phyloP scores from a whole-genome alignment of 2,797 vertebrate genomes.

The Dicrostonyx torquatus region DNA sequence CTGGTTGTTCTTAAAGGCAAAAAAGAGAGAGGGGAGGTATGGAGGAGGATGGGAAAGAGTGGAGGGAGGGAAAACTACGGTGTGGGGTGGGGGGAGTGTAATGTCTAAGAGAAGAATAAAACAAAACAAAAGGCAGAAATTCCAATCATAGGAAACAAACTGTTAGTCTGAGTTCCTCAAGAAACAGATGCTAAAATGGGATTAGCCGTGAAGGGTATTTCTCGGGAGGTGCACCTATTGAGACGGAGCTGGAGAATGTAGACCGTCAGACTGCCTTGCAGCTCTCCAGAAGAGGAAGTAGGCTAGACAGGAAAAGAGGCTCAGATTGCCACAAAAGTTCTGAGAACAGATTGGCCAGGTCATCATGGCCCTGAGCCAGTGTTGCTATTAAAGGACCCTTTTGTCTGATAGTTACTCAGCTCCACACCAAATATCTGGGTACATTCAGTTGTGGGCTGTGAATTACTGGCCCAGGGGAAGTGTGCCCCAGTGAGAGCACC shows the following conservation, averaged over 20 bases:
- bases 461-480: background rate
- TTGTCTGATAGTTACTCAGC: background rate
- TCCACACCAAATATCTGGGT: accelerated
- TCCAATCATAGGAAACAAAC: background rate
- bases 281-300: background rate
- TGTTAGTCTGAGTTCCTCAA: background rate
- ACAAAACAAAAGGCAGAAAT: background rate
- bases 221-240: background rate
- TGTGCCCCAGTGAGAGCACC: background rate
- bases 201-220: background rate
- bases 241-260: background rate
- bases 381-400: background rate
- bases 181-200: background rate
- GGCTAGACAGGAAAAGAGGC: background rate
- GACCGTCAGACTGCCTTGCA: background rate
- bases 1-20: background rate
- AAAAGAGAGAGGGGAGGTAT: background rate
- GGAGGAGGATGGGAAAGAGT: background rate
- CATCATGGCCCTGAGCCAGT: background rate
- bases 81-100: background rate
- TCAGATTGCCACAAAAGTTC: background rate
- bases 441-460: background rate
- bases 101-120: background rate
- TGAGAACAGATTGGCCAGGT: background rate
- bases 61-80: background rate